Conservation (phyloP, 37 sponge, comb jelly and placozoan species). For the Dysidea cf. avara region DNA sequence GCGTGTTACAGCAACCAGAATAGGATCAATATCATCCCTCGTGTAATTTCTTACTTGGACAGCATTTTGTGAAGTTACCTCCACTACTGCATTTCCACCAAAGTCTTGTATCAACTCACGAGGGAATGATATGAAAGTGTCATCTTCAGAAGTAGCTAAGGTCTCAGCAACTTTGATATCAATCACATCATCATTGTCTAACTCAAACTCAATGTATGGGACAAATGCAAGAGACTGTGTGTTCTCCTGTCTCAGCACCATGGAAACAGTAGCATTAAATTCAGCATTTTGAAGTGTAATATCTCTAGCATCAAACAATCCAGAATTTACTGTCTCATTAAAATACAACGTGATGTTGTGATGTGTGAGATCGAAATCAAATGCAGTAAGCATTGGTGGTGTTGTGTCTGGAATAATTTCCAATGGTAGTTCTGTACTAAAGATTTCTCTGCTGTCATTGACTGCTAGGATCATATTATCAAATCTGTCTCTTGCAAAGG, state of each 20-base stretch:
- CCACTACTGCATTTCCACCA: constrained; percentile 44
- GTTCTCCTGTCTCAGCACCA: constrained; percentile 45
- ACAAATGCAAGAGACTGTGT: constrained; percentile 30
- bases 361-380: constrained; percentile 70
- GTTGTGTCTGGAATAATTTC: constrained; percentile 49
- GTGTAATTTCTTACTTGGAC: constrained; percentile 49
- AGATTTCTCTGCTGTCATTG: constrained; percentile 13
- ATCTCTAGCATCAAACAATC: constrained; percentile 38
- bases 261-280: constrained; percentile 41
- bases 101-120: constrained; percentile 55
- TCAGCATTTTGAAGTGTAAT: constrained; percentile 65
- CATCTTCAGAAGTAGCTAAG: constrained; percentile 61
- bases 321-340: constrained; percentile 71
- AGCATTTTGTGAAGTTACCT: constrained; percentile 36
- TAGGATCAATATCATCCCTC: constrained; percentile 56
- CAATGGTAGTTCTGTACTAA: constrained; percentile 14
- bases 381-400: constrained; percentile 59
- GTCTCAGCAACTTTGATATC: constrained; percentile 64
- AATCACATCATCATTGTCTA: constrained; percentile 55
- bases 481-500: constrained; percentile 83
- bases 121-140: constrained; percentile 72
- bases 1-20: constrained; percentile 36
- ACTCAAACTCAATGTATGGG: constrained; percentile 22
- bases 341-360: constrained; percentile 72
- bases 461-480: constrained; percentile 67